Conservation (phyloP, 2,888 invertebrate species). For the Corbicula japonica region DNA sequence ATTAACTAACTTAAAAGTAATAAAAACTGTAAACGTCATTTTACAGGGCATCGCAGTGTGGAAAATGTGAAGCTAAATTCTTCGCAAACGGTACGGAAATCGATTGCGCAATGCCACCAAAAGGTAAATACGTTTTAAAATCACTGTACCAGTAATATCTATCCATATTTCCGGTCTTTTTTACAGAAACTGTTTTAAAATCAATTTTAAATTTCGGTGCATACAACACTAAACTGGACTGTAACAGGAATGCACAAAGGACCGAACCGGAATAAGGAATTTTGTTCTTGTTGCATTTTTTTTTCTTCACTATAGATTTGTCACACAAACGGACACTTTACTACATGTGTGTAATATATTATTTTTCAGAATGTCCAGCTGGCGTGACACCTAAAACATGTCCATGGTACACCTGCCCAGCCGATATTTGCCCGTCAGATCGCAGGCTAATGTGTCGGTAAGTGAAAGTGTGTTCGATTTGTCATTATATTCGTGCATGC, state of each 20-base stretch:
- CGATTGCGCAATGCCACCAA: slow-evolving; percentile 61
- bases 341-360: neutral
- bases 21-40: neutral
- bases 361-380: slow-evolving; percentile 50
- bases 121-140: slow-evolving; percentile 32
- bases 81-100: slow-evolving; percentile 54
- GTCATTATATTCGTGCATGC: neutral
- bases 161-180: neutral
- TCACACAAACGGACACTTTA: neutral
- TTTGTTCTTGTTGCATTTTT: neutral
- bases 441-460: slow-evolving; percentile 63
- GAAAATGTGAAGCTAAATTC: slow-evolving; percentile 62
- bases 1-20: neutral
- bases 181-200: neutral
- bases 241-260: neutral
- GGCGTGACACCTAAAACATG: slow-evolving; percentile 42
- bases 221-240: neutral
- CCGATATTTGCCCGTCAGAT: slow-evolving; percentile 57
- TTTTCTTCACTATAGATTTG: neutral
- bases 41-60: slow-evolving; percentile 59
- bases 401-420: slow-evolving; percentile 60
- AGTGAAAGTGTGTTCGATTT: neutral
- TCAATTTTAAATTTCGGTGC: neutral
- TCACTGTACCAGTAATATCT: neutral
- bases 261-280: neutral